Percentiles rank a stretch among this genome's conserved stretches.
These are phyloP conservation scores for Hycleus phaleratus DNA, from an alignment of 1,140 invertebrate species.

Conservation along the genomic window DNA sequence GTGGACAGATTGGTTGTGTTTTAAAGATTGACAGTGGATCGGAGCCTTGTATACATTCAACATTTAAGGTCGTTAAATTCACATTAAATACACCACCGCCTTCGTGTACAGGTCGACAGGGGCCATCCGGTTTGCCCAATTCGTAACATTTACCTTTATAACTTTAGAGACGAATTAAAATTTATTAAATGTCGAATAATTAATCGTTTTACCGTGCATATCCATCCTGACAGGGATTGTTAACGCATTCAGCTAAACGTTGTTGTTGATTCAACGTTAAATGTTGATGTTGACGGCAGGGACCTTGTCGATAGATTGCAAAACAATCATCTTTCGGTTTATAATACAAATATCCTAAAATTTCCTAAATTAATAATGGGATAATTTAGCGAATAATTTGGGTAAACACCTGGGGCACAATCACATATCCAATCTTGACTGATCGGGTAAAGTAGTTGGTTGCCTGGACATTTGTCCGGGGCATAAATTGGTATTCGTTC, in stretches of 20 bases:
- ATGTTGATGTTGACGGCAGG: conserved; percentile 48
- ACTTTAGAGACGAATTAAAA: neutral
- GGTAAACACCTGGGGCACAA: conserved; percentile 48
- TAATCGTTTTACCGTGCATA: conserved; percentile 19
- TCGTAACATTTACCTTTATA: conserved; percentile 12
- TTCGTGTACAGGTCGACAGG: conserved; percentile 20
- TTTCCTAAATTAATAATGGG: conserved; percentile 9
- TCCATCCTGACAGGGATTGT: conserved; percentile 51
- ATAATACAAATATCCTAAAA: conserved; percentile 52
- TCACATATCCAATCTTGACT: conserved; percentile 58
- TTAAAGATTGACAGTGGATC: conserved; percentile 23
- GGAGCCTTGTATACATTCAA: conserved; percentile 28
- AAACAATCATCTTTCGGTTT: conserved; percentile 51
- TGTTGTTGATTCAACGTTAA: conserved; percentile 45
- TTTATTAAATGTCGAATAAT: neutral
- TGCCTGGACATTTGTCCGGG: conserved; percentile 48
- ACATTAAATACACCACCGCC: conserved; percentile 32
- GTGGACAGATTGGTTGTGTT: conserved; percentile 17
- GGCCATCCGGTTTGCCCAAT: conserved; percentile 23
- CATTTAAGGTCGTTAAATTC: conserved; percentile 24
- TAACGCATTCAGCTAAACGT: conserved; percentile 45
- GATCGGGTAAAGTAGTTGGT: conserved; percentile 56
- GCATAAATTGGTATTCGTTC: conserved; percentile 48
- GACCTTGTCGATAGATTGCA: conserved; percentile 53
- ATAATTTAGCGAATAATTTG: no score